Evolutionary conservation across 2,888 invertebrate genomes (phyloP).

Genomic region (Lissonota sp.): DNA sequence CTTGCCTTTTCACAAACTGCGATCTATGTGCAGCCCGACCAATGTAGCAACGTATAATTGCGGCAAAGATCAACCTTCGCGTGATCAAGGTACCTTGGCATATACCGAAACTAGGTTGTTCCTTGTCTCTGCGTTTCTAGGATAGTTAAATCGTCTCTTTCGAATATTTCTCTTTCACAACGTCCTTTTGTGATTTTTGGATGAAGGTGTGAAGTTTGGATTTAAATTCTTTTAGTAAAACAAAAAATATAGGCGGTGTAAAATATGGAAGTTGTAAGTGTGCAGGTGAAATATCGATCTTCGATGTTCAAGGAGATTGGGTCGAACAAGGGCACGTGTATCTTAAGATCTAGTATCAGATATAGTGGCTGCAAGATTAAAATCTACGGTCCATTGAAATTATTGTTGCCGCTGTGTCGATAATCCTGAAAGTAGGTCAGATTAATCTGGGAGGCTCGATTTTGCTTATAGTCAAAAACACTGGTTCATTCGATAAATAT

Average conservation of each 20-base stretch:
- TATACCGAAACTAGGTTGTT: conserved; percentile 22
- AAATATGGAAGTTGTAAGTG: too few species aligned
- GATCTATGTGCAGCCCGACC: conserved; percentile 39
- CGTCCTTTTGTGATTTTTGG: too few species aligned
- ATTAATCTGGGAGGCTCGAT: conserved; percentile 23
- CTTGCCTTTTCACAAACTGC: conserved; percentile 30
- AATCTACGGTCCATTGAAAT: too few species aligned
- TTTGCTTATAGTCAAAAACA: conserved; percentile 35
- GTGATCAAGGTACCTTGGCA: conserved; percentile 19
- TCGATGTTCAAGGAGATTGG: too few species aligned
- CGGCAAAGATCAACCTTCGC: conserved; percentile 11
- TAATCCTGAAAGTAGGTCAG: conserved; percentile 9
- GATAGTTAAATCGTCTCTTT: conserved; percentile 7
- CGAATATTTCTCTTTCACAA: not conserved
- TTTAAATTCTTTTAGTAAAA: not conserved
- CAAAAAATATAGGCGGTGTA: too few species aligned
- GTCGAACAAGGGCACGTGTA: too few species aligned
- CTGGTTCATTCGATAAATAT: conserved; percentile 36
- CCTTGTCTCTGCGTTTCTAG: not conserved
- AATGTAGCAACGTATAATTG: conserved; percentile 48
- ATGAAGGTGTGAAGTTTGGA: too few species aligned
- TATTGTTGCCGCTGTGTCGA: too few species aligned
- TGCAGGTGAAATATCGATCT: too few species aligned
- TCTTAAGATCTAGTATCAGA: too few species aligned
- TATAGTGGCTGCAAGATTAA: too few species aligned